Conservation (phyloP, 1,140 invertebrate genomes). For the Cydia pomonella region DNA sequence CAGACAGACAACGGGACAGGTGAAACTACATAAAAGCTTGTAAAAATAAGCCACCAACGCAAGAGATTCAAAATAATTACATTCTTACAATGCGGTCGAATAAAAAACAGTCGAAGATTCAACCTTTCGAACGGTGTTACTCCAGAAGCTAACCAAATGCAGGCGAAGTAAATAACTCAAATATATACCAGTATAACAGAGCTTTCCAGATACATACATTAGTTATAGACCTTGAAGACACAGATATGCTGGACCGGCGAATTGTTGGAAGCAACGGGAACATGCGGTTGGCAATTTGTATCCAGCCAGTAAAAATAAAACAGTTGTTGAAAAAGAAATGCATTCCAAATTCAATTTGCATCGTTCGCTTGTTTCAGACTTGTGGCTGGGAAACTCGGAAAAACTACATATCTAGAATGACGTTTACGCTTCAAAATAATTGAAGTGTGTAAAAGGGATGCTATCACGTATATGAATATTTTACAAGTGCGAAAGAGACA, state of each 20-base stretch:
- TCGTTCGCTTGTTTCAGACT: background rate
- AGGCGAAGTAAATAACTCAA: too few species aligned
- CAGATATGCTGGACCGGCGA: background rate
- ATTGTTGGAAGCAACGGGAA: background rate
- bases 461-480: too few species aligned
- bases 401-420: too few species aligned
- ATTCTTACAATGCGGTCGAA: background rate
- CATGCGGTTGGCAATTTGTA: background rate
- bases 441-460: too few species aligned
- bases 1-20: too few species aligned
- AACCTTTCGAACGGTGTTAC: background rate
- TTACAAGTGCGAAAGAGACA: too few species aligned
- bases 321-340: background rate
- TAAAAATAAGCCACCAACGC: too few species aligned
- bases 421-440: too few species aligned
- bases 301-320: slow-evolving; percentile 12
- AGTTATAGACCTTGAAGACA: too few species aligned
- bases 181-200: too few species aligned
- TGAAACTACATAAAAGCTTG: too few species aligned
- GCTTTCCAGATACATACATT: too few species aligned
- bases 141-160: background rate
- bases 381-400: background rate
- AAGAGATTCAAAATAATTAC: background rate
- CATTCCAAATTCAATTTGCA: slow-evolving; percentile 17
- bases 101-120: background rate